Percentiles rank a stretch among this genome's conserved stretches.
Conservation (phyloP, 2,888 invertebrate genomes). For the Chymomyza caudatula region DNA sequence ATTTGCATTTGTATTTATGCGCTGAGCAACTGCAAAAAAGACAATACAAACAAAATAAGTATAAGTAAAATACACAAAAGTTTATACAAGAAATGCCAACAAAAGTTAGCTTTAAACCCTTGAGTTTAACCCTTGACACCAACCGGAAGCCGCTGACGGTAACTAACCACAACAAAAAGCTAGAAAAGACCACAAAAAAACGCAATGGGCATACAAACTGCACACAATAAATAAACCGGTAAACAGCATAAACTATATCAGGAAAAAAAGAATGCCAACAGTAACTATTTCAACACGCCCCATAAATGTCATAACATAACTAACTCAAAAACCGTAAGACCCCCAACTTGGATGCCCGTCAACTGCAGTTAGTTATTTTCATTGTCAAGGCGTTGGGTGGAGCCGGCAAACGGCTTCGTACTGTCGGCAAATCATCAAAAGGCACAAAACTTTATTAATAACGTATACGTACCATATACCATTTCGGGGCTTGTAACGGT, state of each 20-base stretch:
- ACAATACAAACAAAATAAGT: slow-evolving; percentile 13
- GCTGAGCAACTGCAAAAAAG: slow-evolving; percentile 57
- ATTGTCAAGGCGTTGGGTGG: slow-evolving; percentile 57
- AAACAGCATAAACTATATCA: slow-evolving; percentile 8
- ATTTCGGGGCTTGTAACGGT: not conserved
- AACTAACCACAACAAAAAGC: slow-evolving; percentile 33
- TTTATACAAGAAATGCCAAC: not conserved
- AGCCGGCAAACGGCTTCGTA: not conserved
- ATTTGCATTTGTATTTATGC: slow-evolving; percentile 60
- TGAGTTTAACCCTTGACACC: slow-evolving; percentile 61
- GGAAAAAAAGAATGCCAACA: slow-evolving; percentile 7
- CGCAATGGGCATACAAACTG: slow-evolving; percentile 50
- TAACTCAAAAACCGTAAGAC: slow-evolving; percentile 44
- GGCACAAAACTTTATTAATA: slow-evolving; percentile 60
- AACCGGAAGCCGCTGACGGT: slow-evolving; percentile 23
- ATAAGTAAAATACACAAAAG: not conserved
- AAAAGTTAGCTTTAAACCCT: slow-evolving; percentile 53
- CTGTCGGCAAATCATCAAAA: slow-evolving; percentile 65
- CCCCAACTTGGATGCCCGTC: slow-evolving; percentile 18
- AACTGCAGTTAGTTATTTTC: slow-evolving; percentile 62
- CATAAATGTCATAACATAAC: slow-evolving; percentile 47
- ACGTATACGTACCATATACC: slow-evolving; percentile 21
- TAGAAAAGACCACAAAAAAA: slow-evolving; percentile 20
- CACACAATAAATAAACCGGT: slow-evolving; percentile 55
- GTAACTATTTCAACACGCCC: slow-evolving; percentile 11